Evolutionary conservation across 2,113 vertebrate species (phyloP), one percentile per base, ranked within the genome.

Genomic region (Tachysurus vachellii): DNA sequence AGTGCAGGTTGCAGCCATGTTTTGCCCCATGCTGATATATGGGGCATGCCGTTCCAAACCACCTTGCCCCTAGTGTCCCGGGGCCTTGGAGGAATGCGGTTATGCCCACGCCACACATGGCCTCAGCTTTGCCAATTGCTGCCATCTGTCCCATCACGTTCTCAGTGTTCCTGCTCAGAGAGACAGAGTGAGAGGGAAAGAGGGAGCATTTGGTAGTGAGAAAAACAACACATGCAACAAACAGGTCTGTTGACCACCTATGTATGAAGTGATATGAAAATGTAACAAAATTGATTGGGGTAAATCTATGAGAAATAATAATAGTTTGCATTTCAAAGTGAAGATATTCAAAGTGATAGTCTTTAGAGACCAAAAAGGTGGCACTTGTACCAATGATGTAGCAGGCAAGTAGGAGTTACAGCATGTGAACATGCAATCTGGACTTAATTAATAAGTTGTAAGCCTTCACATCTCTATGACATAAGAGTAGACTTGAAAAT

Each of bases 81-180:
- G 19, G n/a, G 85, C 85, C 83, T 80, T 53, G 17, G 85, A 77
- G 89, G 73, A 77, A 89, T 85, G 54, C 17, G 87, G 88, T 76
- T 82, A 80, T 85, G 79, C 79, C 73, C 68, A 23, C 59, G 56
- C 57, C 85, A 84, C 87, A 86, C 86, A 89, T 84, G 77, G 83
- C 66, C 81, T 61, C 62, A 87, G 90, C 83, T 85, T 50, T 89
- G 91, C 90, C 91, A 91, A 91, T 57, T 81, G 83, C 88, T 81
- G 80, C 91, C 91, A 92, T 92, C 90, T 92, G 91, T 89, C 85
- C 87, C 89, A 75, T 79, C 91, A 88, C 89, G 73, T 88, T 90
- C 88, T 61, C 76, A 85, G 68, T 85, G 89, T 88, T 86, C 90
- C 89, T 56, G 88, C 88, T 76, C 88, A 86, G 88, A 83, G 89